These are phyloP conservation scores for Streptopelia turtur DNA, from an alignment of 2,797 vertebrate species.

Conservation along the genomic window DNA sequence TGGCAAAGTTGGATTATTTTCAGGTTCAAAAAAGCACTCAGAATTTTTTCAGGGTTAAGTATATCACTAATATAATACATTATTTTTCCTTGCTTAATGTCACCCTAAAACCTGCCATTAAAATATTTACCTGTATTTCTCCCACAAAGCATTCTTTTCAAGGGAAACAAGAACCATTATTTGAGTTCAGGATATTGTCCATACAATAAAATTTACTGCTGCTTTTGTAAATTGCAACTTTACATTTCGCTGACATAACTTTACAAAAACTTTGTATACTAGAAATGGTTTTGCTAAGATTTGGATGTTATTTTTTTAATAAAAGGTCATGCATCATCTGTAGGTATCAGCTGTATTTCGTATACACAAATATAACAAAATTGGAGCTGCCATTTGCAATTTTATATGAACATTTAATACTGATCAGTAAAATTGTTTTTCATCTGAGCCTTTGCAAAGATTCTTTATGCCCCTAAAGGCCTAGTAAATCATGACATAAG, in stretches of 20 bases:
- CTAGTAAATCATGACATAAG: slow-evolving; percentile 45
- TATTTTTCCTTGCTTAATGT: slow-evolving; percentile 64
- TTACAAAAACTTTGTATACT: slow-evolving; percentile 81
- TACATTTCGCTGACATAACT: slow-evolving; percentile 76
- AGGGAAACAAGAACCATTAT: slow-evolving; percentile 66
- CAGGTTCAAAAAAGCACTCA: slow-evolving; percentile 42
- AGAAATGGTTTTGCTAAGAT: slow-evolving; percentile 81
- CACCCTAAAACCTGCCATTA: slow-evolving; percentile 60
- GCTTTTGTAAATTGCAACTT: slow-evolving; percentile 82
- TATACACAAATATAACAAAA: slow-evolving; percentile 44
- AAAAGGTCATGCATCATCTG: slow-evolving; percentile 65
- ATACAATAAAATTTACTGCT: slow-evolving; percentile 69
- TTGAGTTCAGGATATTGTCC: slow-evolving; percentile 69
- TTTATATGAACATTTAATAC: slow-evolving; percentile 75
- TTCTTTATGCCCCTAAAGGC: slow-evolving; percentile 62
- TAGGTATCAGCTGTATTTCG: slow-evolving; percentile 64
- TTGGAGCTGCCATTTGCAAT: slow-evolving; percentile 67
- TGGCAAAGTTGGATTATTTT: slow-evolving; percentile 37
- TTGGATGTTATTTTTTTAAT: slow-evolving; percentile 79
- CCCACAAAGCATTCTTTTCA: slow-evolving; percentile 67
- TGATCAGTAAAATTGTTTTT: slow-evolving; percentile 62
- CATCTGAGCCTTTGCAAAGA: slow-evolving; percentile 64
- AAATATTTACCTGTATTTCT: slow-evolving; percentile 66
- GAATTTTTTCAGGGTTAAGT: slow-evolving; percentile 39
- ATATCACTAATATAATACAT: slow-evolving; percentile 26